Evolutionary conservation across 1,140 invertebrate genomes (phyloP).

Genomic region (Leguminivora glycinivorella): DNA sequence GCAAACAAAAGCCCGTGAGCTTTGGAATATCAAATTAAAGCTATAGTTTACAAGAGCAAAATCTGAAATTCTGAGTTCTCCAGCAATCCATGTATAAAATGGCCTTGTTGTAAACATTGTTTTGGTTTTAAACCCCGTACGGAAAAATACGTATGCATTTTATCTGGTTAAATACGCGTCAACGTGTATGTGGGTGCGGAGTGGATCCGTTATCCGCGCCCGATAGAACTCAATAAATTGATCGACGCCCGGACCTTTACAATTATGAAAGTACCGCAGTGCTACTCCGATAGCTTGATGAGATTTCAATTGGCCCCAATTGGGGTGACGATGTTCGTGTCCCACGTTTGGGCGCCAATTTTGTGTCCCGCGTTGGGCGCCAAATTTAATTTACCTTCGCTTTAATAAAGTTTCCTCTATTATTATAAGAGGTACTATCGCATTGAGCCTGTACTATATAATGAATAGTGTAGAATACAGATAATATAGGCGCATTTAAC

Average conservation of each 20-base stretch:
- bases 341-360: conserved; percentile 37
- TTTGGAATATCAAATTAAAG: too few species aligned
- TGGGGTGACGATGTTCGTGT: not conserved
- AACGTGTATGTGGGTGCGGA: not conserved
- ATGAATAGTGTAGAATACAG: too few species aligned
- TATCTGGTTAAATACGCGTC: not conserved
- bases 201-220: not conserved
- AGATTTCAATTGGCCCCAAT: not conserved
- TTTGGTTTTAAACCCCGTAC: too few species aligned
- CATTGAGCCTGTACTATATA: not conserved
- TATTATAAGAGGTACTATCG: not conserved
- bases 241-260: not conserved
- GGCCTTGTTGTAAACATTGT: too few species aligned
- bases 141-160: not conserved
- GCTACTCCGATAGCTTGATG: not conserved
- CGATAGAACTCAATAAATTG: not conserved
- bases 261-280: not conserved
- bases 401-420: not conserved
- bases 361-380: conserved; percentile 33
- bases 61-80: too few species aligned
- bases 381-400: conserved; percentile 28
- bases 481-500: too few species aligned
- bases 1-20: too few species aligned
- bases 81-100: too few species aligned
- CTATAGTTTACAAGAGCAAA: too few species aligned